Conservation (phyloP, 2,113 vertebrate species). For the Pao palembangensis region DNA sequence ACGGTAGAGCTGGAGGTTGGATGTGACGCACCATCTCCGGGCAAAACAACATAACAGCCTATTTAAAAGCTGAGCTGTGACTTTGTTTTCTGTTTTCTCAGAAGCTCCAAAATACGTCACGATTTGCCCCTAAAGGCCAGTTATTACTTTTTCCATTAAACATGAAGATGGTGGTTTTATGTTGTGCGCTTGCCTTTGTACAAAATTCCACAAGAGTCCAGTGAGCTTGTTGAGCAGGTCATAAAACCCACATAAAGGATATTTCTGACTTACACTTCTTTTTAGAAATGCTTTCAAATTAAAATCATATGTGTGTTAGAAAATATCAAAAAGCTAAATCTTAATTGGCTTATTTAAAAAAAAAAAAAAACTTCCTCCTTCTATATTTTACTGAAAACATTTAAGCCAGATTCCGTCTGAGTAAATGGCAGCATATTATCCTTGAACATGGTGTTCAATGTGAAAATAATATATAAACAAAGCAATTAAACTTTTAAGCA, state of each 20-base stretch:
- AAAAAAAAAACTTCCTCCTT: too few relatives aligned
- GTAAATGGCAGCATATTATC: too few relatives aligned
- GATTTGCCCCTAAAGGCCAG: constrained; percentile 48
- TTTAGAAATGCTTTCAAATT: not conserved
- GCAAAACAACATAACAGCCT: constrained; percentile 58
- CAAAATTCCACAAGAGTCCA: constrained; percentile 28
- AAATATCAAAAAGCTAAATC: too few relatives aligned
- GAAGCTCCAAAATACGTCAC: constrained; percentile 47
- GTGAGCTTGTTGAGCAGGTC: constrained; percentile 24
- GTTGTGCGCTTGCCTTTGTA: constrained; percentile 26
- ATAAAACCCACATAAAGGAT: constrained; percentile 26
- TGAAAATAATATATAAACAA: too few relatives aligned
- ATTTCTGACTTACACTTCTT: constrained; percentile 6
- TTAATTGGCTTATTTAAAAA: too few relatives aligned
- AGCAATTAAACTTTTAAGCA: too few relatives aligned
- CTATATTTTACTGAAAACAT: too few relatives aligned
- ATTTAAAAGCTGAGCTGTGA: constrained; percentile 41
- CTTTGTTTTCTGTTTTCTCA: constrained; percentile 47
- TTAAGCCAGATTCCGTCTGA: too few relatives aligned
- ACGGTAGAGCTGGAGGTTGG: constrained; percentile 27
- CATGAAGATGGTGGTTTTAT: constrained; percentile 33
- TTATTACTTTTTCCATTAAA: constrained; percentile 54
- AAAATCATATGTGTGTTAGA: too few relatives aligned
- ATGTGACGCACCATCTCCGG: constrained; percentile 28
- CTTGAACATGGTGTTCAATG: too few relatives aligned